A percentile compares a stretch with the other conserved stretches of the same genome.
These are phyloP conservation scores for Euphydryas editha DNA, from an alignment of 2,888 invertebrate species.

Conservation along the genomic window DNA sequence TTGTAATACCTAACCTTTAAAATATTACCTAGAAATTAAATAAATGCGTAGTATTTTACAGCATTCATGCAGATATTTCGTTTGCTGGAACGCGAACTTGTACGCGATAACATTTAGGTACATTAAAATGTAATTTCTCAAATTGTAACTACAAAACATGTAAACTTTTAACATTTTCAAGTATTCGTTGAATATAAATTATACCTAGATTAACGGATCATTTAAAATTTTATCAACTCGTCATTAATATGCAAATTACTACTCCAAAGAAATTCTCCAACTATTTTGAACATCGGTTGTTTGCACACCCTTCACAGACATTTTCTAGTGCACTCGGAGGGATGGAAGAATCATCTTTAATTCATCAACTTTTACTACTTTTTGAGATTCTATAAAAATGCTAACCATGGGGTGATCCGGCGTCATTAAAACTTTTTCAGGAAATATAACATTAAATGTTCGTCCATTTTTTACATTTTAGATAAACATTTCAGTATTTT, in stretches of 20 bases:
- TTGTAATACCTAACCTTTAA: no score
- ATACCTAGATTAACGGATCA: neutral
- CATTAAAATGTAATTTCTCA: neutral
- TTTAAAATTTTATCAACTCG: neutral
- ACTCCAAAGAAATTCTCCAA: neutral
- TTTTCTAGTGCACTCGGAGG: conserved; percentile 3
- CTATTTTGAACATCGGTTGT: neutral
- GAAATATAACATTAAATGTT: neutral
- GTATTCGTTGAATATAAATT: neutral
- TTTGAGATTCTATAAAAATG: neutral
- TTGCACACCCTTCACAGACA: neutral
- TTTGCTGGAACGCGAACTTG: no score
- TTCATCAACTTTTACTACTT: conserved; percentile 8
- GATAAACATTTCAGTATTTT: neutral
- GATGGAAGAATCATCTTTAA: conserved; percentile 1
- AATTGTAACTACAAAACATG: neutral
- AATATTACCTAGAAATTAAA: no score
- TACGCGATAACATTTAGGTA: no score
- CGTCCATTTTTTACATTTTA: neutral
- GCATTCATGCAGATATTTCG: no score
- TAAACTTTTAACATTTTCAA: neutral
- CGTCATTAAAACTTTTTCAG: neutral
- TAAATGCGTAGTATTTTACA: no score
- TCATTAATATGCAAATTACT: conserved; percentile 1
- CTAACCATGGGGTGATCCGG: neutral